Conservation (phyloP, 1,140 invertebrate genomes). For the Anastatus disparis region DNA sequence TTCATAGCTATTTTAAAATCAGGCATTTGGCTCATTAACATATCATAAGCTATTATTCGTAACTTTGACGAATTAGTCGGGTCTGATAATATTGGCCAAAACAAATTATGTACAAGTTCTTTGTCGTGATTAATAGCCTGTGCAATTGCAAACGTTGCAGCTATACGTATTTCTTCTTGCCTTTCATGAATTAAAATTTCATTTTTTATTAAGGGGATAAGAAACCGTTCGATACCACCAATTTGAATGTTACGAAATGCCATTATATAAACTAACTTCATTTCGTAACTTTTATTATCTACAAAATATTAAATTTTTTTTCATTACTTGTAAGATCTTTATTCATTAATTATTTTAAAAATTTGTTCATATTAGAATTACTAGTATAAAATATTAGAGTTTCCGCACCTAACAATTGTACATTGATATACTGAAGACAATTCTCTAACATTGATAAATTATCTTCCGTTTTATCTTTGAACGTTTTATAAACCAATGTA, state of each 20-base stretch:
- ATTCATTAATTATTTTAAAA: background rate
- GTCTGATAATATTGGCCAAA: constrained; percentile 63
- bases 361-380: background rate
- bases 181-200: background rate
- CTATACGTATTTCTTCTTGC: background rate
- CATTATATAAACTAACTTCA: constrained; percentile 54
- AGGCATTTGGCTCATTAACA: constrained; percentile 56
- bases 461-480: constrained; percentile 36
- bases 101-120: constrained; percentile 48
- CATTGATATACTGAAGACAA: constrained; percentile 49
- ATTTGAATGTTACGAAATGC: constrained; percentile 53
- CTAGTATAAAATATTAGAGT: background rate
- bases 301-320: background rate
- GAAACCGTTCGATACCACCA: constrained; percentile 41
- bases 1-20: constrained; percentile 53
- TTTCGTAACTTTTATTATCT: constrained; percentile 48
- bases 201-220: constrained; percentile 51
- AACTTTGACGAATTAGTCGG: constrained; percentile 50
- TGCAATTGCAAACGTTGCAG: constrained; percentile 6
- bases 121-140: constrained; percentile 16
- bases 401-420: constrained; percentile 48
- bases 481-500: constrained; percentile 57
- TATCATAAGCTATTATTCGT: constrained; percentile 58
- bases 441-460: constrained; percentile 8
- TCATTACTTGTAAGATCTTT: no score